Base-by-base conservation (phyloP, 1,140 invertebrate species). In the Hirudo medicinalis region DNA sequence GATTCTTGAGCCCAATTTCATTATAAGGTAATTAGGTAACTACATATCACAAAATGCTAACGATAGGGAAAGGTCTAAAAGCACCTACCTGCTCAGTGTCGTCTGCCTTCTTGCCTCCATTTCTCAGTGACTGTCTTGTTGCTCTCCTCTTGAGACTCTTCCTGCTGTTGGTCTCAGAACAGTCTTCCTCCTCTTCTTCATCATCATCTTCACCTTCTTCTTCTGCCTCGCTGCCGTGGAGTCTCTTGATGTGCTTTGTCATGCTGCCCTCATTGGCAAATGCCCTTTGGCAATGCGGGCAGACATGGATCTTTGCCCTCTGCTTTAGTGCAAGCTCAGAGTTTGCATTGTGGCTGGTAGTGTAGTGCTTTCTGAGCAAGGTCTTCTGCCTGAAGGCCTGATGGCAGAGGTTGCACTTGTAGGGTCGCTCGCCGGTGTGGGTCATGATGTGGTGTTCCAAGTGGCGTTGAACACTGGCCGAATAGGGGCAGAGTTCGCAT, bases 371-470 rank as follows among this genome's bases (percentile, higher is more conserved):
- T 75, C 90, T 89, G 15, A 98, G 84, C 19, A 96, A 82, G 78
- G 96, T 92, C 78, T 94, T 95, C 79, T 97, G 93, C 57, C 92
- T 86, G 80, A 87, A 89, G n/a, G 85, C 83, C 79, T 87, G 80
- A 32, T 81, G 79, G 75, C 83, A 84, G 57, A 79, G 76, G 71
- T 82, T 79, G 76, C 82, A 83, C 70, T 78, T 77, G 76, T 76
- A 82, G 19, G 79, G 79, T 67, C 80, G 79, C 54, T 78, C 77
- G 2, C 78, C 91, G 0, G 91, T 93, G 79, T 97, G 94, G 72
- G 95, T 91, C 1, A 96, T 85, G 89, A 96, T 91, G 81, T 98
- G 94, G 5, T 91, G 92, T 78, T 95, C 92, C n/a, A 97, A 85
- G 81, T 95, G 92, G 0, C 92, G 87, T 63, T 90, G 87, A 0